Conservation (phyloP, 2,113 vertebrate species). For the Osmerus mordax region DNA sequence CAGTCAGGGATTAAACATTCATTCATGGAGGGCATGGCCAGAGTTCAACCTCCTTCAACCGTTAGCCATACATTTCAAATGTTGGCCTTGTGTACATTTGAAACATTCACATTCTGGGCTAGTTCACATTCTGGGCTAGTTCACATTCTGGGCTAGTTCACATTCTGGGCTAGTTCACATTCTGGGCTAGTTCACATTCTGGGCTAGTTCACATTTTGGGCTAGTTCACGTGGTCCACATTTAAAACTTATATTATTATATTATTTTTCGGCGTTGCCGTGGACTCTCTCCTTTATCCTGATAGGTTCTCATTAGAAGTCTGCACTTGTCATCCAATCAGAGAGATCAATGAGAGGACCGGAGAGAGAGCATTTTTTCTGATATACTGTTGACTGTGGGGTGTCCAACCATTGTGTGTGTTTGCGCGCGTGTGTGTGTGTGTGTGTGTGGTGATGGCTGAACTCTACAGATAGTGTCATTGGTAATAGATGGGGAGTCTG, state of each 20-base stretch:
- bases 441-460: conserved; percentile 4
- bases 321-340: conserved; percentile 45
- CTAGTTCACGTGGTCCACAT: conserved; percentile 40
- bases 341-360: conserved; percentile 37
- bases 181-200: too few relatives aligned
- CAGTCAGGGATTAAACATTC: conserved; percentile 50
- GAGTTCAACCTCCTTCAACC: conserved; percentile 41
- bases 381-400: too few relatives aligned
- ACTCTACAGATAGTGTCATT: neutral
- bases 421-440: neutral
- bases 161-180: too few relatives aligned
- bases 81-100: conserved; percentile 17
- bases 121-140: too few relatives aligned
- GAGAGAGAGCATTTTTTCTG: conserved; percentile 8
- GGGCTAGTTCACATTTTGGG: too few relatives aligned
- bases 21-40: conserved; percentile 45
- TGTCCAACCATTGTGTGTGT: neutral
- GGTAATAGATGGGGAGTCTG: neutral
- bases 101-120: conserved; percentile 4
- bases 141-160: too few relatives aligned
- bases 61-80: conserved; percentile 36
- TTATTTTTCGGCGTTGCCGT: conserved; percentile 20
- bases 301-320: conserved; percentile 47
- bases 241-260: neutral
- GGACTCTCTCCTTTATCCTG: conserved; percentile 21